A percentile compares a stretch with the other conserved stretches of the same genome.
phyloP scores from a whole-genome alignment of 2,888 invertebrate genomes.

The Ormyrus nitidulus region DNA sequence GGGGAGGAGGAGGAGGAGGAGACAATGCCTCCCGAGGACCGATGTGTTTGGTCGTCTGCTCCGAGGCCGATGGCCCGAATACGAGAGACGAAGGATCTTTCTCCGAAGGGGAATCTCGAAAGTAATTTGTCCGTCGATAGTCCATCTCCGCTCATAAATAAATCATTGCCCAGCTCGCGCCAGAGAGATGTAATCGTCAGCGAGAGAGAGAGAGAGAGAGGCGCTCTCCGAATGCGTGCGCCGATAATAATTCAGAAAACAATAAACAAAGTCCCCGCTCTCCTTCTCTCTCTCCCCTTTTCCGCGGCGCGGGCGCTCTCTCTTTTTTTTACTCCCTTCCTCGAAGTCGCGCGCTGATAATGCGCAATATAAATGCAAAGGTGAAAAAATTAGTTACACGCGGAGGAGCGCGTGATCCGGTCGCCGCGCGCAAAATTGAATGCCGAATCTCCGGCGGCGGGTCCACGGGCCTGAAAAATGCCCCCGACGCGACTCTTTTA shows the following conservation, averaged over 20 bases:
- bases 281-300: background rate
- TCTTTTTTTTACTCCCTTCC: background rate
- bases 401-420: constrained; percentile 1
- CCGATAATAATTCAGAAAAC: constrained; percentile 53
- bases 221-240: background rate
- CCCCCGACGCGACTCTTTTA: background rate
- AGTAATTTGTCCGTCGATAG: constrained; percentile 59
- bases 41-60: constrained; percentile 33
- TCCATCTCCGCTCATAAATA: constrained; percentile 57
- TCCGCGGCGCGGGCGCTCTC: background rate
- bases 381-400: constrained; percentile 39
- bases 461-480: constrained; percentile 20
- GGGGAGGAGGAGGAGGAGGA: no score
- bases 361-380: constrained; percentile 53
- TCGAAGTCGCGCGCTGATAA: constrained; percentile 11
- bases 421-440: constrained; percentile 14
- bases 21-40: constrained; percentile 51
- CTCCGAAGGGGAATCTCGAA: constrained; percentile 56
- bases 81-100: constrained; percentile 46
- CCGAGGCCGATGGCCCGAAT: constrained; percentile 50
- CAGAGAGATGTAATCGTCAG: constrained; percentile 49
- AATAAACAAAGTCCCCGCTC: constrained; percentile 37
- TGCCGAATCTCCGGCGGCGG: constrained; percentile 4
- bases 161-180: constrained; percentile 49
- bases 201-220: background rate